These are phyloP conservation scores for Ormyrus labotus DNA, from an alignment of 2,888 invertebrate species.

Conservation along the genomic window DNA sequence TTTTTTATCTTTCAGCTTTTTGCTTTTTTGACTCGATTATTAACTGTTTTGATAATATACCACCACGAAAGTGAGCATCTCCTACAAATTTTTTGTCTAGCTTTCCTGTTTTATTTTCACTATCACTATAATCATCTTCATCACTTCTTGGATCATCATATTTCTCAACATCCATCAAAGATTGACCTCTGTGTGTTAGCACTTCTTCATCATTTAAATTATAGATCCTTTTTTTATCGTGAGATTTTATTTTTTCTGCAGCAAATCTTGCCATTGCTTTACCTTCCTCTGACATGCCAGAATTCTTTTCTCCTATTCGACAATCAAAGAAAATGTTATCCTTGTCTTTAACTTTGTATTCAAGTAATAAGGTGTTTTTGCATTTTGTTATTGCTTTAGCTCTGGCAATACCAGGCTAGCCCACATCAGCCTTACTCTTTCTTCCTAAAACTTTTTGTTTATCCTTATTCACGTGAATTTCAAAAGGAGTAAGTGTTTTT, in stretches of 20 bases:
- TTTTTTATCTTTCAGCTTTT: conserved; percentile 91
- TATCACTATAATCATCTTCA: conserved; percentile 83
- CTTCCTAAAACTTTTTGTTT: conserved; percentile 90
- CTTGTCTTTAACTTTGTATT: conserved; percentile 89
- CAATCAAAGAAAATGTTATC: conserved; percentile 91
- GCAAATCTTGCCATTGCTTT: conserved; percentile 89
- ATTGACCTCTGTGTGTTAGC: conserved; percentile 94
- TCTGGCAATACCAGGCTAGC: conserved; percentile 91
- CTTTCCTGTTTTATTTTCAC: conserved; percentile 73
- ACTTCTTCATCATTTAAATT: conserved; percentile 93
- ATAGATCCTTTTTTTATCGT: conserved; percentile 84
- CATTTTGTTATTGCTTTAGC: conserved; percentile 93
- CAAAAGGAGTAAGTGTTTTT: conserved; percentile 89
- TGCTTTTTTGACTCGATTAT: conserved; percentile 93
- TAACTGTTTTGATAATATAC: conserved; percentile 84
- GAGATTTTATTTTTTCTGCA: conserved; percentile 84
- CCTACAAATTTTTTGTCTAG: conserved; percentile 82
- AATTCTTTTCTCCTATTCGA: conserved; percentile 90
- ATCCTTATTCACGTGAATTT: conserved; percentile 91
- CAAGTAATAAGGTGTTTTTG: conserved; percentile 90
- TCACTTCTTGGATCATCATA: conserved; percentile 92
- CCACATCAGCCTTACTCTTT: conserved; percentile 88
- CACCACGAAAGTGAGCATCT: conserved; percentile 95
- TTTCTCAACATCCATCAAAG: conserved; percentile 92
- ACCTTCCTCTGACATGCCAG: conserved; percentile 84